phyloP scores from a whole-genome alignment of 2,797 vertebrate species.

The Zalophus californianus region DNA sequence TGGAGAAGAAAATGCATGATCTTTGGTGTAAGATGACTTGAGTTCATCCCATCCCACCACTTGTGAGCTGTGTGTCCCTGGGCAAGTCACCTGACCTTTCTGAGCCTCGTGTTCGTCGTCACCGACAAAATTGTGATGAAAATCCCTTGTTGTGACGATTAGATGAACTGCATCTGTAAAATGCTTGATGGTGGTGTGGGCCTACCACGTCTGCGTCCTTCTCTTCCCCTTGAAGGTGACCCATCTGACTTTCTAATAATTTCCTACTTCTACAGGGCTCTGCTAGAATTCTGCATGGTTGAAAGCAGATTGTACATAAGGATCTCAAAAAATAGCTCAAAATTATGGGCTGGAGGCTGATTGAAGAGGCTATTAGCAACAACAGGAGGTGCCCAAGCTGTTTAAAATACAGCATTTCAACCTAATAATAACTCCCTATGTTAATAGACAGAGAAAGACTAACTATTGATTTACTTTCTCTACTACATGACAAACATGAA shows the following conservation, averaged over 20 bases:
- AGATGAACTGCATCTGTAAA: not conserved
- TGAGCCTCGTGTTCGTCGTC: not conserved
- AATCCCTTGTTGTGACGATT: not conserved
- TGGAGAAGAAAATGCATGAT: not conserved
- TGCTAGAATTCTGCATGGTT: not conserved
- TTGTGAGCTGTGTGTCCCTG: not conserved
- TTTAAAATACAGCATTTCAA: not conserved
- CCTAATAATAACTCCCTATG: not conserved
- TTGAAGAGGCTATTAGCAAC: not conserved
- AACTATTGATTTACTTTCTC: not conserved
- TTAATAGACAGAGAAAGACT: not conserved
- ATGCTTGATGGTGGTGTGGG: rapidly evolving
- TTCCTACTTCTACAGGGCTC: not conserved
- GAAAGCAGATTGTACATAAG: not conserved
- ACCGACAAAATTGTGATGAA: not conserved
- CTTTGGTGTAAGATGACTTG: not conserved
- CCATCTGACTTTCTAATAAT: not conserved
- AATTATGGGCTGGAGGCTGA: not conserved
- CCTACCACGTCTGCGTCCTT: not conserved
- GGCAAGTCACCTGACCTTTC: not conserved
- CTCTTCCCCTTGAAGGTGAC: not conserved
- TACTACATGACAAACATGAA: not conserved
- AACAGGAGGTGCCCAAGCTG: not conserved
- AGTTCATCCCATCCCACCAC: not conserved
- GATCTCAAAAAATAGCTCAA: not conserved